Evolutionary conservation across 2,113 vertebrate species (phyloP).

Genomic region (Damaliscus lunatus): DNA sequence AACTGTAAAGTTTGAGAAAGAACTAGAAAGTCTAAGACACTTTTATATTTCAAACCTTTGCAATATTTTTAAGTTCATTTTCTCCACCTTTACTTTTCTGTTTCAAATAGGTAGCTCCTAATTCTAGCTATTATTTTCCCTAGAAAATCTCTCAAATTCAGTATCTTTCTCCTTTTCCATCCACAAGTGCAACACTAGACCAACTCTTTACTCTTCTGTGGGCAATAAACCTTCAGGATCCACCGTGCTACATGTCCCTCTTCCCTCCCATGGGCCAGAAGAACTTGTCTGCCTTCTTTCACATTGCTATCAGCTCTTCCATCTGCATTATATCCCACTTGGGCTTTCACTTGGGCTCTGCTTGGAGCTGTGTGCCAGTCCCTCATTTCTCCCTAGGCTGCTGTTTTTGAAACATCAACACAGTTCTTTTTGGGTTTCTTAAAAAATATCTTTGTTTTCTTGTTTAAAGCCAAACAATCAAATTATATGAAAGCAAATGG

Average conservation of each 20-base stretch:
- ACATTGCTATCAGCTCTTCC: not conserved
- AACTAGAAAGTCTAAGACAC: not conserved
- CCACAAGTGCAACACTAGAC: not conserved
- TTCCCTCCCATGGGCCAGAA: not conserved
- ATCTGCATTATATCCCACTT: not conserved
- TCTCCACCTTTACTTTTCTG: not conserved
- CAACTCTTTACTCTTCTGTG: not conserved
- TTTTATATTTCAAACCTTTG: not conserved
- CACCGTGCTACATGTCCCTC: too few relatives aligned
- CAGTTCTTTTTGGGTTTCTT: not conserved
- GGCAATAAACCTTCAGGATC: not conserved
- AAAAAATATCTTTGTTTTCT: not conserved
- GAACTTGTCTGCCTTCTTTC: not conserved
- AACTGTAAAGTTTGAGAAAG: not conserved
- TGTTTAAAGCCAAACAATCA: not conserved
- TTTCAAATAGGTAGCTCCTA: not conserved
- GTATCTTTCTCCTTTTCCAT: not conserved
- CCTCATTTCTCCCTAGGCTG: not conserved
- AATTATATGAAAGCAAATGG: not conserved
- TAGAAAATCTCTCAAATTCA: constrained; percentile 2
- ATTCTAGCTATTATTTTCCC: not conserved
- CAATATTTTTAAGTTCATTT: not conserved
- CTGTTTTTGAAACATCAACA: not conserved
- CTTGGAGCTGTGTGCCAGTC: not conserved
- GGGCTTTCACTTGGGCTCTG: not conserved